Conservation (phyloP, 2,797 vertebrate species). For the Lacerta bilineata region DNA sequence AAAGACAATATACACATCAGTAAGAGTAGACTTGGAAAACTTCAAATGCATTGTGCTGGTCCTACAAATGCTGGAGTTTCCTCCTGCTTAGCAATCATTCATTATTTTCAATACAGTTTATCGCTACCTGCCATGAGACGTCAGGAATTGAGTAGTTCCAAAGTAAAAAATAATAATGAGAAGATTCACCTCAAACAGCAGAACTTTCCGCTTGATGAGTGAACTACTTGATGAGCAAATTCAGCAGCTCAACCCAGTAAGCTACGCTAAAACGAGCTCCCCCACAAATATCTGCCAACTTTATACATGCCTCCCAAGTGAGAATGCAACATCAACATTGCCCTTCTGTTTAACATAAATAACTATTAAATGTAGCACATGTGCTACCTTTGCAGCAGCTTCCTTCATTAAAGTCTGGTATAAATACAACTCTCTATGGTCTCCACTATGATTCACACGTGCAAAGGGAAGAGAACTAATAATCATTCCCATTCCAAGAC, state of each 20-base stretch:
- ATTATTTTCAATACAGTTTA: not conserved
- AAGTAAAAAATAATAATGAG: not conserved
- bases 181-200: not conserved
- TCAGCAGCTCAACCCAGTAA: not conserved
- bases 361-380: not conserved
- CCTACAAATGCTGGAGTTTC: not conserved
- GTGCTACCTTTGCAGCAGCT: not conserved
- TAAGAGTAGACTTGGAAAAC: slow-evolving; percentile 48
- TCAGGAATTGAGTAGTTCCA: not conserved
- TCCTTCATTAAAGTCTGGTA: not conserved
- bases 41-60: not conserved
- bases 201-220: not conserved
- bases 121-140: not conserved
- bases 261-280: slow-evolving; percentile 11
- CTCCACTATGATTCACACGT: accelerated
- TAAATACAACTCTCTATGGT: not conserved
- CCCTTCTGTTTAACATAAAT: not conserved
- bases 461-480: not conserved
- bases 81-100: not conserved
- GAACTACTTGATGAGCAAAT: not conserved
- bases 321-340: too few relatives aligned
- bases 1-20: slow-evolving; percentile 83
- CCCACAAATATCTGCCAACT: accelerated
- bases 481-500: not conserved
- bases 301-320: not conserved